These are phyloP conservation scores for Cephus runcator DNA, from an alignment of 2,888 invertebrate genomes.

Conservation along the genomic window DNA sequence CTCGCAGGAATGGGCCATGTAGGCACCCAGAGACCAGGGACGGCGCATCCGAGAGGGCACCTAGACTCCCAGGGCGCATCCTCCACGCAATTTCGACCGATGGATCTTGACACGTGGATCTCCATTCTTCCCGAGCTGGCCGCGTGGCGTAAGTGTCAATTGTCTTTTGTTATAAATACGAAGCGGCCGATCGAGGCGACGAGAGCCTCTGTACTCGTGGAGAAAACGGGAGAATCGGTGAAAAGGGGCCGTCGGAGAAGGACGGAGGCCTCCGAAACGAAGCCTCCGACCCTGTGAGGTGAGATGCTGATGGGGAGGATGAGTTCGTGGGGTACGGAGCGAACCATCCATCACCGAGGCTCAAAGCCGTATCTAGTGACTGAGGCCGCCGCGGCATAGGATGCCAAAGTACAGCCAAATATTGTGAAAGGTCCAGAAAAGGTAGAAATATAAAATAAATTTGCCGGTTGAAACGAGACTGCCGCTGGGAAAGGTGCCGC, in stretches of 20 bases:
- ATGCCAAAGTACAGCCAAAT: constrained; percentile 61
- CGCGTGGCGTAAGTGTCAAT: too few relatives aligned
- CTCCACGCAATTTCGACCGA: too few relatives aligned
- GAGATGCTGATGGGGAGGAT: constrained; percentile 19
- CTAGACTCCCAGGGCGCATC: too few relatives aligned
- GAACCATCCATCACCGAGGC: constrained; percentile 62
- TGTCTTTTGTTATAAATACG: too few relatives aligned
- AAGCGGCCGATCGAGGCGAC: too few relatives aligned
- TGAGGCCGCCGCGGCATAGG: constrained; percentile 43
- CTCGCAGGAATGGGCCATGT: constrained; percentile 50
- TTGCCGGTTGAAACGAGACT: constrained; percentile 33
- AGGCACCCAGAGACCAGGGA: constrained; percentile 6
- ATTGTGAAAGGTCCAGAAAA: constrained; percentile 66
- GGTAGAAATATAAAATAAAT: constrained; percentile 63
- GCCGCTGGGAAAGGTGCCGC: constrained; percentile 8
- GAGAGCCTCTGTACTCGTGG: too few relatives aligned
- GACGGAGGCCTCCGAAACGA: too few relatives aligned
- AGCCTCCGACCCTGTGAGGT: too few relatives aligned
- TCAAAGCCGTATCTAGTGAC: constrained; percentile 59
- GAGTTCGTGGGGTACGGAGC: constrained; percentile 36
- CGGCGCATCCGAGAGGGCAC: background rate
- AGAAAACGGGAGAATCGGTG: too few relatives aligned
- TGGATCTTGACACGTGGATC: too few relatives aligned
- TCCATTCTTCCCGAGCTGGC: too few relatives aligned
- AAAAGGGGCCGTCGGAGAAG: too few relatives aligned